Evolutionary conservation across 2,888 invertebrate genomes (phyloP).

Genomic region (Meghimatium bilineatum): DNA sequence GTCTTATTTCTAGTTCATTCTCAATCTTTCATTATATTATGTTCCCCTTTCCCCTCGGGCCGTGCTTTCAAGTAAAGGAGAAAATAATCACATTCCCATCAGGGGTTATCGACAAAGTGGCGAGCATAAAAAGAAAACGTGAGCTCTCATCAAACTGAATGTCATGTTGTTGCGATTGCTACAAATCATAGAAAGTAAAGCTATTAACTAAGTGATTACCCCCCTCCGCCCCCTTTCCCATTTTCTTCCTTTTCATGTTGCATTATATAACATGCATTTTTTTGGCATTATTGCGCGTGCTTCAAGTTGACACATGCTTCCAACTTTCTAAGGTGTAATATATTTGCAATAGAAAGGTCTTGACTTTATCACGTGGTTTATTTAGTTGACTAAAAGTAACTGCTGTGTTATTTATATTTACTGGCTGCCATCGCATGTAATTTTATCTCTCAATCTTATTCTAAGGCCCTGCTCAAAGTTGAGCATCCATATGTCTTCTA

Average conservation of each 20-base stretch:
- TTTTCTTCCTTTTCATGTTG: not conserved
- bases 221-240: no score
- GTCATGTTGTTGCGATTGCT: slow-evolving; percentile 3
- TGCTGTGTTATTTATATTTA: not conserved
- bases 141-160: not conserved
- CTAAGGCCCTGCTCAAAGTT: no score
- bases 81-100: slow-evolving; percentile 8
- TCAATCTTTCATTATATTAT: not conserved
- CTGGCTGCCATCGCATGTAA: no score
- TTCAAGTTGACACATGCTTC: not conserved
- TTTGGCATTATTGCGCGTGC: not conserved
- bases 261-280: not conserved
- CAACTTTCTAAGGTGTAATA: not conserved
- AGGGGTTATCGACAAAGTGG: slow-evolving; percentile 12
- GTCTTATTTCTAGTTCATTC: not conserved
- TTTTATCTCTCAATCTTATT: no score
- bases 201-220: slow-evolving; percentile 4
- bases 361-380: not conserved
- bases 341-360: not conserved
- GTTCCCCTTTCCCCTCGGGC: not conserved
- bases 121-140: not conserved
- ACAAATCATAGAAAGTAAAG: slow-evolving; percentile 11
- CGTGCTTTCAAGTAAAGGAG: slow-evolving; percentile 9
- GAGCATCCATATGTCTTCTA: no score
- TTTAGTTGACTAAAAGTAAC: not conserved